These are phyloP conservation scores for Danio albolineatus DNA, from an alignment of 2,797 vertebrate species.

Conservation along the genomic window DNA sequence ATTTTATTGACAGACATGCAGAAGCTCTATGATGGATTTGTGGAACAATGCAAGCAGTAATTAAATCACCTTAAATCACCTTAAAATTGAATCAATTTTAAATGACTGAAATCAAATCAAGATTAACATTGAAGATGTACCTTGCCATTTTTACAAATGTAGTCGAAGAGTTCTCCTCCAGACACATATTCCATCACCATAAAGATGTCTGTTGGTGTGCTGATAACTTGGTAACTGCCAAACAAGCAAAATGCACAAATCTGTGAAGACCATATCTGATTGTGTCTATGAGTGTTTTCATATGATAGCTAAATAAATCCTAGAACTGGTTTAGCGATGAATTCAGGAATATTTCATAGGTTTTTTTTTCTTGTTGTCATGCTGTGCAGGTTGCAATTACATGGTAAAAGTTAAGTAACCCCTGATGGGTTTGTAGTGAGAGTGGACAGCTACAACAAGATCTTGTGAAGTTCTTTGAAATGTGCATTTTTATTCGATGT, in stretches of 20 bases:
- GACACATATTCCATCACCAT: slow-evolving; percentile 99
- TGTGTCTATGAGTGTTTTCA: neutral
- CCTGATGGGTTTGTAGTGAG: neutral
- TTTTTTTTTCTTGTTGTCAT: neutral
- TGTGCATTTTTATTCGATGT: no score
- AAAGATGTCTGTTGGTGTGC: slow-evolving; percentile 99
- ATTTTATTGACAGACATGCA: neutral
- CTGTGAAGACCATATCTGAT: neutral
- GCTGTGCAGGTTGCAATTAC: no score
- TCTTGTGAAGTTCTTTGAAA: no score
- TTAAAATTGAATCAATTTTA: no score
- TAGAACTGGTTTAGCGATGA: neutral
- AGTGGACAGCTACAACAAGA: neutral
- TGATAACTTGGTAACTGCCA: slow-evolving; percentile 98
- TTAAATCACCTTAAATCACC: neutral
- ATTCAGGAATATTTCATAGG: neutral
- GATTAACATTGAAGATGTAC: slow-evolving; percentile 67
- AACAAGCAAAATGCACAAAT: slow-evolving; percentile 32
- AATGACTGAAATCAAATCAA: no score
- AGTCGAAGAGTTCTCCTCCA: slow-evolving; percentile 98
- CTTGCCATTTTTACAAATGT: slow-evolving; percentile 99
- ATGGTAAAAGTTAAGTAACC: neutral
- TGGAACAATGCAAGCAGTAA: neutral
- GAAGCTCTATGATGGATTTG: neutral
- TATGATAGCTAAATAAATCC: neutral